Evolutionary conservation across 1,140 invertebrate species (phyloP), one percentile per base, ranked within the genome.

Genomic region (Drosophila funebris): DNA sequence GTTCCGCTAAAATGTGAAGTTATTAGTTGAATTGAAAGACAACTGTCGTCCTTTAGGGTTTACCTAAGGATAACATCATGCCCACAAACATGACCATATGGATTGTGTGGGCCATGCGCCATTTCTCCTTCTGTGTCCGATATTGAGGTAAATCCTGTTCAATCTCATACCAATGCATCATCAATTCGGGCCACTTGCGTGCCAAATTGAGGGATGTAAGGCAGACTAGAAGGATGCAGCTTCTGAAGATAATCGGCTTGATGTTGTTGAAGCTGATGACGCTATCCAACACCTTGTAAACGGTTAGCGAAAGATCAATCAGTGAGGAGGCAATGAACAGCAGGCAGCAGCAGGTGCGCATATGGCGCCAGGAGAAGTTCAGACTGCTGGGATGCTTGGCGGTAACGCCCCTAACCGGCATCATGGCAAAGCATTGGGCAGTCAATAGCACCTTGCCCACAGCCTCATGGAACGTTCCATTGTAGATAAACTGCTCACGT

Each of bases 341-440:
- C 11, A 91, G 22, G 43, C 70, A 61, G 50, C 77, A 89, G 9
- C 62, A 64, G 11, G 83, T 90, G 14, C 90, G 83, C 16, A 81
- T 36, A 52, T 87, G 69, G 6, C 57, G 50, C 90, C 90, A 92
- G 14, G 81, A 79, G 36, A 90, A 92, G 46, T 67, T 83, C 5
- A 92, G 62, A 24, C 79, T 64, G 0, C 60, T 67, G 0, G 84
- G 79, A 74, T 87, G 72, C 20, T 79, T 56, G 0, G 37, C 39
- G 0, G 84, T 83, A 0, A 92, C 69, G 0, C 91, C 91, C 4
- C 60, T 50, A 0, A 92, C 83, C 1, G 92, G 92, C 90, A 92
- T 91, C 62, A 92, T 76, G 24, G 90, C 91, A 37, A 92, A 92
- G 13, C 72, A 81, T 46, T 92, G 76, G 1, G 91, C 91, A 8